Conservation (phyloP, 2,113 vertebrate species). For the Stigmatopora nigra region DNA sequence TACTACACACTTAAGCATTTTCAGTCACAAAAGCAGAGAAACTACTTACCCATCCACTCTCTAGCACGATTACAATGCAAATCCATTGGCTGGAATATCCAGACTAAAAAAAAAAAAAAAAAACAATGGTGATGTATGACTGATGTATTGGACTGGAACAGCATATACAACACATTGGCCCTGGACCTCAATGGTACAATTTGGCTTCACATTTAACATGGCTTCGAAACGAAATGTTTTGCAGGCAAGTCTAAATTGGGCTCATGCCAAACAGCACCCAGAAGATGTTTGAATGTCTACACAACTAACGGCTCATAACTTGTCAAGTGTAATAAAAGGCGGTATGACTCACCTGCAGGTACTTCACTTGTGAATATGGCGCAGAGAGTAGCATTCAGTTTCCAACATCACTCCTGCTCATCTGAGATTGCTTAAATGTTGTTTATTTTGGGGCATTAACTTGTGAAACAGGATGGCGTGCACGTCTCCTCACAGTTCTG, state of each 20-base stretch:
- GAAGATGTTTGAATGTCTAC: background rate
- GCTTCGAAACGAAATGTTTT: background rate
- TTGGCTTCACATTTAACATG: background rate
- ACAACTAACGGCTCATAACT: slow-evolving; percentile 3
- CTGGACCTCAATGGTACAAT: background rate
- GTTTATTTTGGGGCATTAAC: too few species aligned
- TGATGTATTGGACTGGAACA: background rate
- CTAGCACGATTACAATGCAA: background rate
- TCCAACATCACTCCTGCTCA: too few species aligned
- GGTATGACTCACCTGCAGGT: background rate
- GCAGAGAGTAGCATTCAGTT: background rate
- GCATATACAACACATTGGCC: background rate
- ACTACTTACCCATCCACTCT: background rate
- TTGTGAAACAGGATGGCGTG: too few species aligned
- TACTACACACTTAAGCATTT: background rate
- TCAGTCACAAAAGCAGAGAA: background rate
- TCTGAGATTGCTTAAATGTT: too few species aligned
- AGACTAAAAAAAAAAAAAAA: background rate
- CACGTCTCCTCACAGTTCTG: too few species aligned
- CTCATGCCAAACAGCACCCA: slow-evolving; percentile 1
- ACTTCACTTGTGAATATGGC: background rate
- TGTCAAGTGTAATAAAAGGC: slow-evolving; percentile 1
- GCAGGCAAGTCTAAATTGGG: background rate
- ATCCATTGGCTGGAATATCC: background rate
- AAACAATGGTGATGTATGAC: background rate